phyloP scores from a whole-genome alignment of 1,140 invertebrate species.

The Pristionchus pacificus region DNA sequence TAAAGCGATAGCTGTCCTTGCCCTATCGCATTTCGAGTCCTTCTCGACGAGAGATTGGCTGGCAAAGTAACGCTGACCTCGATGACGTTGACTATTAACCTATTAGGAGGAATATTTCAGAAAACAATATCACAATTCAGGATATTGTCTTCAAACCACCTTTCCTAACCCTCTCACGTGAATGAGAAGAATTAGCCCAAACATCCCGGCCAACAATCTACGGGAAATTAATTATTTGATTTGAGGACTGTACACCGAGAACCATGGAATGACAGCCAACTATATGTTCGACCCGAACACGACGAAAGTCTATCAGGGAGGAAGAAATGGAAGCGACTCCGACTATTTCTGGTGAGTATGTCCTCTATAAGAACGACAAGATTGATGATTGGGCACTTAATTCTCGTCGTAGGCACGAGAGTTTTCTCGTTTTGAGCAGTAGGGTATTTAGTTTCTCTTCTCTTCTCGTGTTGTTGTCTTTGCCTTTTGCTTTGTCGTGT shows the following conservation, averaged over 20 bases:
- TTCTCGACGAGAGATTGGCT: no score
- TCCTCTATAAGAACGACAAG: no score
- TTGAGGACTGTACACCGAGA: slow-evolving; percentile 54
- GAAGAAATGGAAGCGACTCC: slow-evolving; percentile 48
- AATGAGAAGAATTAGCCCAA: slow-evolving; percentile 17
- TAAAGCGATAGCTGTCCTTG: not conserved
- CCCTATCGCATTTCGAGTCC: slow-evolving; percentile 17
- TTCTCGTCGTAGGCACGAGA: not conserved
- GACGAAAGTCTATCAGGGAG: slow-evolving; percentile 46
- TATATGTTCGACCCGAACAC: slow-evolving; percentile 53
- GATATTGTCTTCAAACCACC: no score
- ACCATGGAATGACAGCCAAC: slow-evolving; percentile 55
- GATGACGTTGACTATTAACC: no score
- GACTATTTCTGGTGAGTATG: slow-evolving; percentile 42
- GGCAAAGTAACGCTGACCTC: no score
- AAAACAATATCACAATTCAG: no score
- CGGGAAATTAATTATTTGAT: slow-evolving; percentile 2
- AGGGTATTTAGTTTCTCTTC: no score
- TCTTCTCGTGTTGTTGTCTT: no score
- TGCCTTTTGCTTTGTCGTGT: no score
- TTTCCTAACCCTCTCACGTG: slow-evolving; percentile 14
- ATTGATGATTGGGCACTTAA: not conserved
- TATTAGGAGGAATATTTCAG: no score
- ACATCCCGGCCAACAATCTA: slow-evolving; percentile 5
- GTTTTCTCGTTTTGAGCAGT: no score